These are phyloP conservation scores for Lymantria monacha DNA, from an alignment of 2,888 invertebrate species.

Conservation along the genomic window DNA sequence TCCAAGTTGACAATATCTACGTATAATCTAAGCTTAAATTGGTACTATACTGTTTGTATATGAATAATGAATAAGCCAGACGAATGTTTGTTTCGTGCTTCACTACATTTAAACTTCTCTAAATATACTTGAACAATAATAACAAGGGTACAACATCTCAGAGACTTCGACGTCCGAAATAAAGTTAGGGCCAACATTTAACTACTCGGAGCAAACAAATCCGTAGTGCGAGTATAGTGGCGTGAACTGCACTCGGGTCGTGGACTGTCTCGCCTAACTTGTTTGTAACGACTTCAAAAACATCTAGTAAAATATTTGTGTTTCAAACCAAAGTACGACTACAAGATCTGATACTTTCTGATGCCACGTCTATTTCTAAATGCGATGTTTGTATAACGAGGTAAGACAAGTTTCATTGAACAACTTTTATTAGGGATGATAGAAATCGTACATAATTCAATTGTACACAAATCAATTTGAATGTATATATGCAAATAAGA, in stretches of 20 bases:
- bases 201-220: conserved; percentile 77
- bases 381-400: conserved; percentile 22
- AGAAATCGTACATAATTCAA: background rate
- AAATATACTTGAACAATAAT: conserved; percentile 61
- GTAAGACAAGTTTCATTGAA: background rate
- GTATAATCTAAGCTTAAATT: background rate
- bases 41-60: conserved; percentile 6
- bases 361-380: conserved; percentile 23
- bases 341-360: conserved; percentile 32
- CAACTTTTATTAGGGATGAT: conserved; percentile 27
- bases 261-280: conserved; percentile 45
- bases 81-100: conserved; percentile 28
- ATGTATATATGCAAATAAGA: too few relatives aligned
- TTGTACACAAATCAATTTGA: too few relatives aligned
- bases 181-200: conserved; percentile 75
- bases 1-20: too few relatives aligned
- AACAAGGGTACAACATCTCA: conserved; percentile 61
- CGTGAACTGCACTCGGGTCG: conserved; percentile 52
- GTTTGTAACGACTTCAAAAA: conserved; percentile 54
- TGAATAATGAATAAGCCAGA: conserved; percentile 33
- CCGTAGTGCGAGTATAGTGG: conserved; percentile 62
- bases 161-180: conserved; percentile 64
- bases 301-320: conserved; percentile 54
- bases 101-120: conserved; percentile 32
- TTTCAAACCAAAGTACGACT: conserved; percentile 32